These are phyloP conservation scores for Branchipolynoe longqiensis DNA, from an alignment of 2,888 invertebrate species.

Conservation along the genomic window DNA sequence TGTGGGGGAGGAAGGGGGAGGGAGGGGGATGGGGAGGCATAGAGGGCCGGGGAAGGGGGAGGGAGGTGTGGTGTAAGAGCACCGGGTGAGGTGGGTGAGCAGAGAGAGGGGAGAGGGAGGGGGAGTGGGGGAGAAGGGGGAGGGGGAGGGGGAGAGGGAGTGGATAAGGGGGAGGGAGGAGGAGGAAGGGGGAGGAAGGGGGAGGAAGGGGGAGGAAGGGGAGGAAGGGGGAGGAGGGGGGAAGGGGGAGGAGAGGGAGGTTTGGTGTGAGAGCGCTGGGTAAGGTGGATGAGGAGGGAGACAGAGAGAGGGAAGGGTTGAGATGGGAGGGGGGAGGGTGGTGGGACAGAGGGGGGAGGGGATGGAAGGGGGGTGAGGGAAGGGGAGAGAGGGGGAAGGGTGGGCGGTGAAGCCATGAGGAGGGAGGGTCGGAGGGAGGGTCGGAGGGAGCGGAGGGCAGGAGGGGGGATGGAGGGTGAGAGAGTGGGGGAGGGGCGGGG, in stretches of 20 bases:
- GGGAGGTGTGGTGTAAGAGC: not conserved
- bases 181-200: not conserved
- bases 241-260: not conserved
- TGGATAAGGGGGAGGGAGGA: not conserved
- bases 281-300: not conserved
- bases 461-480: not conserved
- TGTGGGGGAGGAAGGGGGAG: not conserved
- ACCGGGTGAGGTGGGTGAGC: not conserved
- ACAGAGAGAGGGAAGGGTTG: not conserved
- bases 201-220: not conserved
- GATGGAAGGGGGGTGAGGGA: not conserved
- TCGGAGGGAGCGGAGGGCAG: not conserved
- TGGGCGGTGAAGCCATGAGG: not conserved
- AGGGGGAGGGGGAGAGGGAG: not conserved
- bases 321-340: not conserved
- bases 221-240: conserved; percentile 9
- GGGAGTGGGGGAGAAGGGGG: not conserved
- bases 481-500: not conserved
- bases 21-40: not conserved
- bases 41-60: not conserved
- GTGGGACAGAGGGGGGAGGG: not conserved
- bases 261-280: not conserved
- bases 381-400: not conserved
- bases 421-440: not conserved
- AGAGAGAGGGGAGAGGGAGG: not conserved